A percentile compares a stretch with the other conserved stretches of the same genome.
These are phyloP conservation scores for Fissipunctia ypsillon DNA, from an alignment of 2,888 invertebrate species.

Conservation along the genomic window DNA sequence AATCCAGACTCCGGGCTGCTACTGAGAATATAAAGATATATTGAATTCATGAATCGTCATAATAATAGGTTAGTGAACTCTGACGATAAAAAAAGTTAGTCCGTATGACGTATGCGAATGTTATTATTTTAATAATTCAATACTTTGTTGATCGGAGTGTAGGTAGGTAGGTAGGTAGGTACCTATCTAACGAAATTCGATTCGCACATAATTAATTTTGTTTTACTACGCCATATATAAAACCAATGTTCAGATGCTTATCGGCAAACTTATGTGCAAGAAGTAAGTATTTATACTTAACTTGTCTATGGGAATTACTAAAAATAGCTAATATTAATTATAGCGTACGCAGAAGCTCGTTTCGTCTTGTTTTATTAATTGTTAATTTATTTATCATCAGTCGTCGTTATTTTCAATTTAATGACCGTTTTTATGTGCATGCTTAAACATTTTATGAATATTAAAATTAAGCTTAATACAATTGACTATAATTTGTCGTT, in stretches of 20 bases:
- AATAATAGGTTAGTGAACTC: slow-evolving; percentile 15
- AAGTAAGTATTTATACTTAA: slow-evolving; percentile 32
- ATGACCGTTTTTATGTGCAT: slow-evolving; percentile 10
- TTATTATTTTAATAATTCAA: slow-evolving; percentile 36
- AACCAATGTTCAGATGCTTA: slow-evolving; percentile 42
- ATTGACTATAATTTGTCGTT: not conserved
- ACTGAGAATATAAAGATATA: too few relatives aligned
- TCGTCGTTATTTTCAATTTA: slow-evolving; percentile 20
- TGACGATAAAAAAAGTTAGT: slow-evolving; percentile 24
- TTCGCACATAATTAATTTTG: slow-evolving; percentile 41
- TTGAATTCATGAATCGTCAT: not conserved
- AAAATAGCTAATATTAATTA: slow-evolving; percentile 23
- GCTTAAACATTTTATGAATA: slow-evolving; percentile 29
- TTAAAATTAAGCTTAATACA: not conserved
- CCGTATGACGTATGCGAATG: not conserved
- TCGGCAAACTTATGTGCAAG: slow-evolving; percentile 36
- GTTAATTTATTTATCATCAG: slow-evolving; percentile 30
- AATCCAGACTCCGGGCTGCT: too few relatives aligned
- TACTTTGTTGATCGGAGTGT: slow-evolving; percentile 29
- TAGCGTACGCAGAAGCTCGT: slow-evolving; percentile 6
- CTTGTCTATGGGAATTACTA: slow-evolving; percentile 14
- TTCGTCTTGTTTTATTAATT: slow-evolving; percentile 39
- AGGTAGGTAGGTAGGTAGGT: too few relatives aligned
- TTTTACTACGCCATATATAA: slow-evolving; percentile 25
- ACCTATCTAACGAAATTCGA: slow-evolving; percentile 37